Evolutionary conservation across 2,888 invertebrate genomes (phyloP).

Genomic region (Ormia ochracea): DNA sequence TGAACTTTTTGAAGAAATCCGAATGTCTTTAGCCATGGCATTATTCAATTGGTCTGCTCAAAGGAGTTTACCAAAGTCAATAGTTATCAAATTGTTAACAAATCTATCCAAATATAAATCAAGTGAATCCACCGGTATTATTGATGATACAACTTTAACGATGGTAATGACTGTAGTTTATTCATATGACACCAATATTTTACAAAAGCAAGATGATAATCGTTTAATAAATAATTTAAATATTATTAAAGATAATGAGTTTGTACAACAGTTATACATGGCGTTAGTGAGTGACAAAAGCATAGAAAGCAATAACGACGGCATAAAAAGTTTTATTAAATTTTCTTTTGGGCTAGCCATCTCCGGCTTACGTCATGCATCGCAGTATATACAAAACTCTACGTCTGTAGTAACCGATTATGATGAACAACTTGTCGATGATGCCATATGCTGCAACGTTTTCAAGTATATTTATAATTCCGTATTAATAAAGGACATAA

Average conservation of each 20-base stretch:
- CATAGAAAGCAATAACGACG: slow-evolving; percentile 65
- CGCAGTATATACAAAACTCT: slow-evolving; percentile 79
- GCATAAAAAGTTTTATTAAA: slow-evolving; percentile 79
- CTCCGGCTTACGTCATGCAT: slow-evolving; percentile 80
- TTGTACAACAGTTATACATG: slow-evolving; percentile 78
- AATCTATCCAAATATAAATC: slow-evolving; percentile 70
- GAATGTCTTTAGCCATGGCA: slow-evolving; percentile 83
- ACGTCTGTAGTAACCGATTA: slow-evolving; percentile 80
- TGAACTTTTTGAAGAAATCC: slow-evolving; percentile 86
- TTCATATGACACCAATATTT: slow-evolving; percentile 87
- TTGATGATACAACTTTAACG: slow-evolving; percentile 87
- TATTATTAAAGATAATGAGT: slow-evolving; percentile 80
- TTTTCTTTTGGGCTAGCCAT: slow-evolving; percentile 85
- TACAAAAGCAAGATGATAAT: slow-evolving; percentile 86
- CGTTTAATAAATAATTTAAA: slow-evolving; percentile 83
- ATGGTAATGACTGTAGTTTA: slow-evolving; percentile 90
- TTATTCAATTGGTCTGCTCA: slow-evolving; percentile 88
- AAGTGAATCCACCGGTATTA: slow-evolving; percentile 82
- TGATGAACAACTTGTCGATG: slow-evolving; percentile 88
- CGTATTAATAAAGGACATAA: slow-evolving; percentile 82
- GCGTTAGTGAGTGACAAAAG: slow-evolving; percentile 75
- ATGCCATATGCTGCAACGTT: slow-evolving; percentile 86
- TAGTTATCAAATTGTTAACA: slow-evolving; percentile 81
- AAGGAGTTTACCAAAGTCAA: slow-evolving; percentile 83
- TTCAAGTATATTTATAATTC: slow-evolving; percentile 88